phyloP scores from a whole-genome alignment of 2,888 invertebrate genomes.

The Drosophila ezoana region DNA sequence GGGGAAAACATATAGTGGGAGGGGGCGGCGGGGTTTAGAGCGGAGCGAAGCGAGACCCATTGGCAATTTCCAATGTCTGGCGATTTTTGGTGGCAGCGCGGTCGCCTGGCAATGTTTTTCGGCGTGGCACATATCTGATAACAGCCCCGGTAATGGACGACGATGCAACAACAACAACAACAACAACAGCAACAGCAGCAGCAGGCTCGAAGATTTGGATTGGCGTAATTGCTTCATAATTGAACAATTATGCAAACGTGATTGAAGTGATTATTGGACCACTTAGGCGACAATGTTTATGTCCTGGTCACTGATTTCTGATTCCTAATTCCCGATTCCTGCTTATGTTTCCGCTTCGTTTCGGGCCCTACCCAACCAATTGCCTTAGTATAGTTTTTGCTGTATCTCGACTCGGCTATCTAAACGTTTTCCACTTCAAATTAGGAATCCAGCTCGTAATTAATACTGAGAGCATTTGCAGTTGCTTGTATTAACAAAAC shows the following conservation, averaged over 20 bases:
- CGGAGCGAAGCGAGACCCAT: constrained; percentile 17
- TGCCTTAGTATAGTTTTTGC: constrained; percentile 5
- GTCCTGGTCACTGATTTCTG: constrained; percentile 31
- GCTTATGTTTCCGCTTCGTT: constrained; percentile 38
- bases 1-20: not conserved
- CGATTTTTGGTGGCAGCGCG: constrained; percentile 66
- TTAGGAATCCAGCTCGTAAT: not conserved
- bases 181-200: constrained; percentile 12
- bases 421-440: not conserved
- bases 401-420: not conserved
- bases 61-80: constrained; percentile 53
- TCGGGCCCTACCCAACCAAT: not conserved
- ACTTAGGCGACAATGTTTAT: constrained; percentile 72
- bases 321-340: constrained; percentile 30
- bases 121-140: constrained; percentile 75
- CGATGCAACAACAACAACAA: constrained; percentile 10
- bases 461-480: too few relatives aligned
- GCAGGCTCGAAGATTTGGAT: constrained; percentile 51
- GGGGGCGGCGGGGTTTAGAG: not conserved
- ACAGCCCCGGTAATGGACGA: constrained; percentile 55
- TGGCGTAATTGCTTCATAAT: constrained; percentile 76
- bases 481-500: too few relatives aligned
- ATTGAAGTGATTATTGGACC: constrained; percentile 77
- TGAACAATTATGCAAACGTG: constrained; percentile 81
- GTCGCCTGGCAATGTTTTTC: constrained; percentile 63